phyloP scores from a whole-genome alignment of 2,113 vertebrate species.

The Cottus gobio region DNA sequence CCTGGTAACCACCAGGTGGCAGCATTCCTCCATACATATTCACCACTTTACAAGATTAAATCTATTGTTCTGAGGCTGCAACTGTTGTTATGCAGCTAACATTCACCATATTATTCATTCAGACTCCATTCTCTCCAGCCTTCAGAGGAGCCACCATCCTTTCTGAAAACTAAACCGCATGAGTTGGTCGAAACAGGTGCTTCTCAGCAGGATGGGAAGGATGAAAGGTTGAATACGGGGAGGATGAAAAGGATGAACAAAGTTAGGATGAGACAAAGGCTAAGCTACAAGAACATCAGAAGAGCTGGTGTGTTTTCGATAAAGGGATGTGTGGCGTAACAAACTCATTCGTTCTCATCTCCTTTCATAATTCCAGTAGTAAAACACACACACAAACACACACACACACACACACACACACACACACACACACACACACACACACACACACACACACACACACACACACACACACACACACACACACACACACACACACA shows the following conservation, averaged over 20 bases:
- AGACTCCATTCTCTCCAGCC: constrained; percentile 64
- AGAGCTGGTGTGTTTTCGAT: constrained; percentile 49
- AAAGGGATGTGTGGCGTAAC: constrained; percentile 48
- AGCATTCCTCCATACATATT: constrained; percentile 61
- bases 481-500: constrained; percentile 18
- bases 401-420: constrained; percentile 59
- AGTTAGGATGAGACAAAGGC: constrained; percentile 69
- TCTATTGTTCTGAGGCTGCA: constrained; percentile 60
- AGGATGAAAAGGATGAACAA: constrained; percentile 67
- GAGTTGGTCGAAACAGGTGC: constrained; percentile 74
- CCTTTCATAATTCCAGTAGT: constrained; percentile 47
- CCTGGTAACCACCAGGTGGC: constrained; percentile 77
- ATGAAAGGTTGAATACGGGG: constrained; percentile 67
- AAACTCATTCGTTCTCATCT: constrained; percentile 51
- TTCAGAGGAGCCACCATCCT: constrained; percentile 67
- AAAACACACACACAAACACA: constrained; percentile 45
- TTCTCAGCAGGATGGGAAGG: constrained; percentile 65
- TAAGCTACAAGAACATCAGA: constrained; percentile 69
- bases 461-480: constrained; percentile 23
- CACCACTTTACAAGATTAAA: constrained; percentile 24
- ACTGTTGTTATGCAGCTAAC: constrained; percentile 75
- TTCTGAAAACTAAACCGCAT: constrained; percentile 66
- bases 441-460: constrained; percentile 31
- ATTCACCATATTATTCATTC: constrained; percentile 76
- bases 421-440: constrained; percentile 16